A percentile compares a stretch with the other conserved stretches of the same genome.
These are phyloP conservation scores for Nomada flava DNA, from an alignment of 2,888 invertebrate genomes.

Conservation along the genomic window DNA sequence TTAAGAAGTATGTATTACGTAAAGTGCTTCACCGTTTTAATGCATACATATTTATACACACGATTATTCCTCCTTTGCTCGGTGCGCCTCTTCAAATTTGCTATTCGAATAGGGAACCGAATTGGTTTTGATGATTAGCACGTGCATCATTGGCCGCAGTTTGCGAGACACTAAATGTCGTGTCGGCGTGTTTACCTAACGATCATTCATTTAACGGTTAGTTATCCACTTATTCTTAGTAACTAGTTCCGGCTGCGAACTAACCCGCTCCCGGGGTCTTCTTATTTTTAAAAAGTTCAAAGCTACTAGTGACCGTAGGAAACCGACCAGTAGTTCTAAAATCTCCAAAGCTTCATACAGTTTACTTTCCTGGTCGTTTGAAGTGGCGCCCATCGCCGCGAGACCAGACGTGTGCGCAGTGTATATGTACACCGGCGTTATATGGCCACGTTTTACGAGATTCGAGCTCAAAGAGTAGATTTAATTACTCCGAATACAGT, in stretches of 20 bases:
- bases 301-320: slow-evolving; percentile 29
- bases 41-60: slow-evolving; percentile 50
- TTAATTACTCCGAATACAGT: slow-evolving; percentile 36
- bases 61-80: slow-evolving; percentile 29
- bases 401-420: slow-evolving; percentile 43
- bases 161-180: slow-evolving; percentile 38
- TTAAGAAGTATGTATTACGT: slow-evolving; percentile 33
- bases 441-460: slow-evolving; percentile 19
- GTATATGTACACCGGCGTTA: slow-evolving; percentile 37
- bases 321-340: slow-evolving; percentile 7
- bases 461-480: slow-evolving; percentile 36
- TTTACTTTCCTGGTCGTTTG: slow-evolving; percentile 59
- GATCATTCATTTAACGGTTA: slow-evolving; percentile 46
- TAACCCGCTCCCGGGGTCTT: background rate
- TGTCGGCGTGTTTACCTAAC: slow-evolving; percentile 30
- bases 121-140: slow-evolving; percentile 38
- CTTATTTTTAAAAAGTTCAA: slow-evolving; percentile 50
- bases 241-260: slow-evolving; percentile 28
- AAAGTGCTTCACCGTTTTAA: slow-evolving; percentile 38
- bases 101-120: slow-evolving; percentile 40
- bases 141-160: slow-evolving; percentile 23
- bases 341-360: slow-evolving; percentile 31
- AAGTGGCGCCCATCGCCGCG: slow-evolving; percentile 50
- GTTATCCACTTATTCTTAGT: slow-evolving; percentile 48
- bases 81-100: slow-evolving; percentile 35